Evolutionary conservation across 2,797 vertebrate species (phyloP).

Genomic region (Rhyacichthys aspro): DNA sequence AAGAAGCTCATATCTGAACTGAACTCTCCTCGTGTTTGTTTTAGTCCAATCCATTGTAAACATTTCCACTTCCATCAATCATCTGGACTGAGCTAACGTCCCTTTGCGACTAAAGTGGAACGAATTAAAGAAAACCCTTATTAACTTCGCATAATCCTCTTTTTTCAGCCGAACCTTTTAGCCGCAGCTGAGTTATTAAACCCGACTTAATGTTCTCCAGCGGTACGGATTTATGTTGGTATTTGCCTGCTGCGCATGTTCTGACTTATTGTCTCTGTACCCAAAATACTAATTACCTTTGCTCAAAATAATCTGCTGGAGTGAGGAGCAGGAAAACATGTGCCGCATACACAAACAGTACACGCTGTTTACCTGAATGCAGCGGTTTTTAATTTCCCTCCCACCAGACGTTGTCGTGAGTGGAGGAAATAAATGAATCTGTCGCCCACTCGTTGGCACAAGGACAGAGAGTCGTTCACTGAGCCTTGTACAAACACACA

Average conservation of each 20-base stretch:
- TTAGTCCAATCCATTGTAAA: background rate
- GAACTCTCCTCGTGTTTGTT: background rate
- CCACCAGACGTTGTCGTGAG: slow-evolving; percentile 30
- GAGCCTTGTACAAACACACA: slow-evolving; percentile 18
- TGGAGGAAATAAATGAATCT: slow-evolving; percentile 43
- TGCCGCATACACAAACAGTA: background rate
- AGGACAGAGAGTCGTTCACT: slow-evolving; percentile 44
- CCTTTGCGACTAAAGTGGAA: slow-evolving; percentile 5
- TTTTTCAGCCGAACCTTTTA: slow-evolving; percentile 14
- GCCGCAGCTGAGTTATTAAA: slow-evolving; percentile 31
- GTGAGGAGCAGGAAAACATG: background rate
- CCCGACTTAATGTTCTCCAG: slow-evolving; percentile 24
- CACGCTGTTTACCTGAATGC: slow-evolving; percentile 43
- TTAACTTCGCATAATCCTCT: slow-evolving; percentile 41
- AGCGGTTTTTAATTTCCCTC: slow-evolving; percentile 46
- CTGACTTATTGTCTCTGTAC: slow-evolving; percentile 41
- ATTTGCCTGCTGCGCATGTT: slow-evolving; percentile 18
- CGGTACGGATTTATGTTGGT: slow-evolving; percentile 37
- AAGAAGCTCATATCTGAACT: no score
- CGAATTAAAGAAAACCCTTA: slow-evolving; percentile 21
- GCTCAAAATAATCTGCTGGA: slow-evolving; percentile 44
- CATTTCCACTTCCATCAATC: background rate
- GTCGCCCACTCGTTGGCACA: slow-evolving; percentile 41
- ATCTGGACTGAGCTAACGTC: background rate
- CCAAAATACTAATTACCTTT: slow-evolving; percentile 52